Evolutionary conservation across 1,140 invertebrate genomes (phyloP).

Genomic region (Ditylenchus dipsaci): DNA sequence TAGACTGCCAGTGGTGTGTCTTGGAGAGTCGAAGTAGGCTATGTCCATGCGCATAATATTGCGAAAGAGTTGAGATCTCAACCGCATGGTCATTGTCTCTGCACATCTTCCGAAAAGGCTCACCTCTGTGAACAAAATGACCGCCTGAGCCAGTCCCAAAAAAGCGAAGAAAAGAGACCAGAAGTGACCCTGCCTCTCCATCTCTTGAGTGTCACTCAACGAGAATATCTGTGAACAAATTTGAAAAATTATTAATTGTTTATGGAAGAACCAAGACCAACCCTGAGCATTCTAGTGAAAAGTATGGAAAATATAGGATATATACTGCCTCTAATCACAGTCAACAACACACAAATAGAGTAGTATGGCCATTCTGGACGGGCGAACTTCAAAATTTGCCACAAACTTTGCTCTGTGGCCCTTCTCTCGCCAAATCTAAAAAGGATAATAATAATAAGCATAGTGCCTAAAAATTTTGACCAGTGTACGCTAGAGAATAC

Average conservation of each 20-base stretch:
- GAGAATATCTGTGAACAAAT: constrained; percentile 43
- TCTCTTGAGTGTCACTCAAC: constrained; percentile 24
- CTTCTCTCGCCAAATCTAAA: constrained; percentile 19
- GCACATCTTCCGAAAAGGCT: constrained; percentile 55
- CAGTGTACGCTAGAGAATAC: too few species aligned
- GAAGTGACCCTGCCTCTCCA: constrained; percentile 41
- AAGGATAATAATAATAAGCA: too few species aligned
- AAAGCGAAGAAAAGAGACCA: constrained; percentile 50
- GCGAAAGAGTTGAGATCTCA: constrained; percentile 59
- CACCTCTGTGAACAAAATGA: constrained; percentile 31
- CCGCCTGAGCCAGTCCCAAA: constrained; percentile 15
- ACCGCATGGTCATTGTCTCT: constrained; percentile 60
- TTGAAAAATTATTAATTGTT: not conserved
- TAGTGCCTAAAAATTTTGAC: too few species aligned
- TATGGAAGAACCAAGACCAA: not conserved
- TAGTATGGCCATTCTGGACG: constrained; percentile 22
- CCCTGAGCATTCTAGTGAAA: constrained; percentile 42
- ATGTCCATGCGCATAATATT: constrained; percentile 62
- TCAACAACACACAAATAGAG: constrained; percentile 2
- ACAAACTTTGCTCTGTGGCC: constrained; percentile 12
- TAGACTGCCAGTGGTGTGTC: constrained; percentile 61
- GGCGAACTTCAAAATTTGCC: constrained; percentile 21
- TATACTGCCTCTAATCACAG: constrained; percentile 23
- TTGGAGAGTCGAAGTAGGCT: constrained; percentile 61
- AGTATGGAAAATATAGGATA: constrained; percentile 42